Base-by-base conservation (phyloP, 37 sponge, comb jelly and placozoan species). In the Diacarnus erythraeanus region DNA sequence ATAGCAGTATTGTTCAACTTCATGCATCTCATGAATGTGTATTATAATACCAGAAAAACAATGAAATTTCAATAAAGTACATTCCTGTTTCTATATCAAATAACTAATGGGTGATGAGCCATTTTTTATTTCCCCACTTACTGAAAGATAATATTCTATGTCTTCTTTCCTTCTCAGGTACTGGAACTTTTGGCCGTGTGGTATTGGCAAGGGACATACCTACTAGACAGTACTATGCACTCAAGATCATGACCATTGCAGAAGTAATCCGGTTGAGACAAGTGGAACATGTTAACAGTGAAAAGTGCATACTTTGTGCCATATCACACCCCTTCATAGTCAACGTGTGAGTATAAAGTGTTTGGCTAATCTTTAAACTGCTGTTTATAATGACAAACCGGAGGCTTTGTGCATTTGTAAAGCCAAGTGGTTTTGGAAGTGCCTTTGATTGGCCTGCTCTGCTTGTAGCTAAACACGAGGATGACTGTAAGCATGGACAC, bases 121-220 rank as follows among this genome's bases (percentile, higher is more conserved):
- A 20, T 17, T 54, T 20, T 20, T 54, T 54, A 54, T 54, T 17
- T 54, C 56, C 56, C 56, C 17, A 10, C 56, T 17, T 54, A 10
- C 56, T 54, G 17, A 10, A 20, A 54, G 17, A 54, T 54, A 23
- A 23, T 64, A 9, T 27, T n/a, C 9, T 71, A 27, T 39, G 38
- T 37, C 27, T 34, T 25, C 41, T 21, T 34, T 40, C 34, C 56
- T 56, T 31, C 77, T 9, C 77, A 97, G 97, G 97, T 54, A 97
- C 94, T 26, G 97, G 97, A 3, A 97, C 94, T 25, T 97, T 97
- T 83, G 97, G 97, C 30, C 70, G 97, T 34, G 97, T 97, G 70
- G 81, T 94, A 21, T 70, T 97, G 30, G 60, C 81, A 41, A 82
- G 83, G 37, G 92, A 94, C 59, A 80, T 86, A 3, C 69, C 82